Base-by-base conservation (phyloP, 2,113 vertebrate genomes). In the Nanorana parkeri region DNA sequence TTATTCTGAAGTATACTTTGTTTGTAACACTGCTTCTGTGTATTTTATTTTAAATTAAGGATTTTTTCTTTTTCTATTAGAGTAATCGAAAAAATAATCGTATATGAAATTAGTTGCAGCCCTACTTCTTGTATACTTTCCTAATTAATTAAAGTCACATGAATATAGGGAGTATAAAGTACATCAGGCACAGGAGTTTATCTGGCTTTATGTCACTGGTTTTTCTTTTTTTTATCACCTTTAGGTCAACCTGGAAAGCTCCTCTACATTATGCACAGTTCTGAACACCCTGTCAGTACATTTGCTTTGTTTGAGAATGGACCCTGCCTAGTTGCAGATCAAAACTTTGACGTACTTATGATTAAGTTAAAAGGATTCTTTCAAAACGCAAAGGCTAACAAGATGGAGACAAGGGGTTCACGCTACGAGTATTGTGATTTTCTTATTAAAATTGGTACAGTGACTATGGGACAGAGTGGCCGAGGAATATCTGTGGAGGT, bases 251-350 rank as follows among this genome's bases (percentile, higher is more conserved):
- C 95, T 0, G 90, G 95, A 54, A 99, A 99, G 91, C 93, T 98
- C 84, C 92, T 99, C 87, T 99, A 98, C 0, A 95, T 99, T 88
- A 99, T 99, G 97, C 98, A 99, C 91, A 97, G 97, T 90, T 97
- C 97, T 0, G 98, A 99, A 86, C 95, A 94, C 4, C 97, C 97
- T 0, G 90, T 99, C 87, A 99, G 97, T 92, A 98, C 96, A 88
- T 90, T 98, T 3, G 96, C 95, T 55, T 91, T 99, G 85, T 99
- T 97, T 17, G 98, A 99, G 85, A 97, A 94, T 0, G 97, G 98
- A 0, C 98, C 98, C 58, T 97, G 93, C 79, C 92, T 99, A 4
- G 87, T 95, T n/a, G 97, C 98, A 0, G 98, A 99, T 0, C 90
- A 95, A 85, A 97, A 99, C 92, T 99, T 99, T 0, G 97, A 99